These are phyloP conservation scores for Acropora tenuis DNA, from an alignment of 64 coral and sea anemone genomes.

Conservation along the genomic window DNA sequence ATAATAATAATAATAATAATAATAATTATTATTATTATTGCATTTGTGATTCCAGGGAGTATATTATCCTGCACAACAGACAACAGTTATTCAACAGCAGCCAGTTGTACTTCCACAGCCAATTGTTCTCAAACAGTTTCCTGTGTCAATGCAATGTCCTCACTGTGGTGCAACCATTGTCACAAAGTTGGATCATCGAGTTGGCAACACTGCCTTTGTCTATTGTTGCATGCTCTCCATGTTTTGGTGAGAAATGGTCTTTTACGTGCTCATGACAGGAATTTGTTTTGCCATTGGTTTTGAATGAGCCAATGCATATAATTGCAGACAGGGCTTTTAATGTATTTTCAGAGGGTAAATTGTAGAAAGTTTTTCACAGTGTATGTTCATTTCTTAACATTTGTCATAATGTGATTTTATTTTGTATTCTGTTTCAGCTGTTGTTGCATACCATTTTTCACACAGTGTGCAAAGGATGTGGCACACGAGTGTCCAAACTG, in stretches of 20 bases:
- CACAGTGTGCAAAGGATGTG: conserved; percentile 61
- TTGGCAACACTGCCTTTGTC: conserved; percentile 27
- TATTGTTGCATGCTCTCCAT: conserved; percentile 20
- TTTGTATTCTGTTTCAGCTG: conserved; percentile 28
- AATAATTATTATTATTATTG: not conserved
- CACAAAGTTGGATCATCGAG: conserved; percentile 35
- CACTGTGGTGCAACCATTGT: conserved; percentile 30
- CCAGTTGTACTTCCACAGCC: conserved; percentile 23
- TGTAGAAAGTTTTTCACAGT: too few species aligned
- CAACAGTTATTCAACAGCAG: conserved; percentile 42
- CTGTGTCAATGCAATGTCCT: conserved; percentile 30
- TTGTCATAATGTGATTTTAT: not conserved
- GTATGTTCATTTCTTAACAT: not conserved
- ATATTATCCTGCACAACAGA: conserved; percentile 29
- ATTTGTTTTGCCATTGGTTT: too few species aligned
- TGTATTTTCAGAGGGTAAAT: too few species aligned
- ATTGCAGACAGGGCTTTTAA: too few species aligned
- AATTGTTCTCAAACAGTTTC: conserved; percentile 34
- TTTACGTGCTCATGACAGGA: too few species aligned
- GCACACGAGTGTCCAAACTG: conserved; percentile 51
- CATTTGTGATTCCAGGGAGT: not conserved
- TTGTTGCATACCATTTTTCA: conserved; percentile 64
- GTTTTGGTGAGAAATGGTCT: conserved; percentile 14
- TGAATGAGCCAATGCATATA: too few species aligned
- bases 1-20: not conserved